These are phyloP conservation scores for Oligia fasciuncula DNA, from an alignment of 2,888 invertebrate genomes.

Conservation along the genomic window DNA sequence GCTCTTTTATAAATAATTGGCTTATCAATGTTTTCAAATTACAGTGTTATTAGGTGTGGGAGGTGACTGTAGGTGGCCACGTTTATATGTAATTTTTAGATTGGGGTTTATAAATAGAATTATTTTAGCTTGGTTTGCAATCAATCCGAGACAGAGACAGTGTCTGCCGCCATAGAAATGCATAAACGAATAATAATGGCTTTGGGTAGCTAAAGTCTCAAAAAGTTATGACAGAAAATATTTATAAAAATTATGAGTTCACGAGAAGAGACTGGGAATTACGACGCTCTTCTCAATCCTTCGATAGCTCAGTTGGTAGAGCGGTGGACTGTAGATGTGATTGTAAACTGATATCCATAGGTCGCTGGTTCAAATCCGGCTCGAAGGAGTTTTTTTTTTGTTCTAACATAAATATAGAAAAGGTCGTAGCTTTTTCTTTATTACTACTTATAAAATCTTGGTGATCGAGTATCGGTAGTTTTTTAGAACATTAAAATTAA, in stretches of 20 bases:
- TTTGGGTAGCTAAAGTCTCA: background rate
- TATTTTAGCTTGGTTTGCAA: background rate
- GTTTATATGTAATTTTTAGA: background rate
- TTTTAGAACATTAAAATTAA: background rate
- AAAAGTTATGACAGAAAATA: background rate
- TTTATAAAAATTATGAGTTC: background rate
- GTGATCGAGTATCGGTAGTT: background rate
- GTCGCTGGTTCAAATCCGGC: constrained; percentile 93
- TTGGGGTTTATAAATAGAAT: background rate
- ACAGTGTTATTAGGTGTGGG: too few relatives aligned
- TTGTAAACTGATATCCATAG: constrained; percentile 87
- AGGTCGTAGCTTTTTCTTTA: background rate
- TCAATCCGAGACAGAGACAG: background rate
- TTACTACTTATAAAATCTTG: background rate
- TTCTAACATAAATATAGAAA: background rate
- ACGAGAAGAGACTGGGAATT: constrained; percentile 22
- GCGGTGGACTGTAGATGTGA: constrained; percentile 85
- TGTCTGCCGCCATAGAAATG: background rate
- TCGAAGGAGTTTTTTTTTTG: constrained; percentile 87
- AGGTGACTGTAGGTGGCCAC: background rate
- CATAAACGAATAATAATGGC: background rate
- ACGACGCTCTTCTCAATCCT: constrained; percentile 61
- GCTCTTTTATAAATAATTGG: too few relatives aligned
- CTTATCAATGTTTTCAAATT: background rate
- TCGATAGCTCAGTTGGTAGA: constrained; percentile 89